These are phyloP conservation scores for Troglohyphantes excavatus DNA, from an alignment of 2,888 invertebrate genomes.

Conservation along the genomic window DNA sequence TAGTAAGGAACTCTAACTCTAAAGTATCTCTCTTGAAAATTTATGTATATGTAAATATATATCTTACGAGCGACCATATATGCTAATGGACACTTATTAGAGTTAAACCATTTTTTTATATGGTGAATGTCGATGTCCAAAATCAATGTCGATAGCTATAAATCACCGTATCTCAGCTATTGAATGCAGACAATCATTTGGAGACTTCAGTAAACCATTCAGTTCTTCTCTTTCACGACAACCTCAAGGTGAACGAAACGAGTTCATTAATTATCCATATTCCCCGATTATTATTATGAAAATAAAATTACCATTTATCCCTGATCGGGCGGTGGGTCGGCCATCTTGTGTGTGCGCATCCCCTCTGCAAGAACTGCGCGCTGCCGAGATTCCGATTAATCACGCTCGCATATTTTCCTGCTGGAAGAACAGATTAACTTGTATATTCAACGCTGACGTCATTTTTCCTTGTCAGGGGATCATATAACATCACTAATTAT, in stretches of 20 bases:
- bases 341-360: slow-evolving; percentile 13
- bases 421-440: slow-evolving; percentile 31
- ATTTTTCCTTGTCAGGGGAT: slow-evolving; percentile 60
- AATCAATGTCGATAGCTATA: no score
- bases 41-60: no score
- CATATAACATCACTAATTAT: slow-evolving; percentile 48
- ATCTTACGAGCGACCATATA: no score
- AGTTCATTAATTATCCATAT: slow-evolving; percentile 6
- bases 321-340: slow-evolving; percentile 9
- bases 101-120: no score
- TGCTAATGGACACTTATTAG: no score
- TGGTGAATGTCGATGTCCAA: no score
- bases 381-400: slow-evolving; percentile 54
- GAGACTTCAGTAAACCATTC: background rate
- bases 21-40: no score
- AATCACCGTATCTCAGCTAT: no score
- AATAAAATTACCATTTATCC: slow-evolving; percentile 46
- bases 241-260: background rate
- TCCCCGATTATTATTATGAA: slow-evolving; percentile 11
- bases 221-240: background rate
- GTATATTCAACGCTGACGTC: slow-evolving; percentile 52
- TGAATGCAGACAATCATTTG: no score
- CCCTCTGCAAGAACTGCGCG: background rate
- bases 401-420: slow-evolving; percentile 15
- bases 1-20: no score